Evolutionary conservation across 1,140 invertebrate genomes (phyloP), one percentile per base, ranked within the genome.

Genomic region (Drosophila bocqueti): DNA sequence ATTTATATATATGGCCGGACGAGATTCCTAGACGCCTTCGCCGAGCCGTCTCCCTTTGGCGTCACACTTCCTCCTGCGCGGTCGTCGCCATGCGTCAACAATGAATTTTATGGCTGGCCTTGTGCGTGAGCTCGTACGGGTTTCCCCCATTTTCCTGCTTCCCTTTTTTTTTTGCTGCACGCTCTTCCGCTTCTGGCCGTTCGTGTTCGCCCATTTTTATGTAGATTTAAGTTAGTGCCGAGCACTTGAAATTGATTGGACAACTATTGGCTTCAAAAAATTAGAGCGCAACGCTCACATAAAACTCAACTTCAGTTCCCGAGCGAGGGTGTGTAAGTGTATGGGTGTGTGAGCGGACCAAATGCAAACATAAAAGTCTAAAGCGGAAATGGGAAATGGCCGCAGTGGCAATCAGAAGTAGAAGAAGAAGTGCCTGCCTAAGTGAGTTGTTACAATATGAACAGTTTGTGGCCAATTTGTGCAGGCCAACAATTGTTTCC

Each of bases 231-330:
- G 75, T 76, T 89, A 83, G 72, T 81, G 78, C 79, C 71, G 52
- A 79, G 50, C 71, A 76, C 85, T 85, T 76, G 79, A 90, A 90
- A 82, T 89, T 89, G 85, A 90, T 89, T 90, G 85, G 81, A 90
- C 67, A 89, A 90, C 67, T 89, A 89, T 89, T 81, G 81, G 78
- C 69, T 74, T 86, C 78, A 76, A 76, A 81, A 89, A 84, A 89
- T 89, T 89, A 84, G 81, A 89, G 81, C 84, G 82, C 59, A 65
- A 81, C 81, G 61, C 26, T 59, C 76, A 46, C 84, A 89, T 87
- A 84, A 87, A 87, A 81, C 62, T 58, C 38, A 89, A 63, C 72
- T 65, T 36, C 42, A 69, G 52, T 45, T 47, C 40, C 63, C 6
- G n/a, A 38, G 26, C 18, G 67, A 15, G 38, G 29, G 65, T 8